Evolutionary conservation across 2,797 vertebrate species (phyloP).

Genomic region (Liasis olivaceus): DNA sequence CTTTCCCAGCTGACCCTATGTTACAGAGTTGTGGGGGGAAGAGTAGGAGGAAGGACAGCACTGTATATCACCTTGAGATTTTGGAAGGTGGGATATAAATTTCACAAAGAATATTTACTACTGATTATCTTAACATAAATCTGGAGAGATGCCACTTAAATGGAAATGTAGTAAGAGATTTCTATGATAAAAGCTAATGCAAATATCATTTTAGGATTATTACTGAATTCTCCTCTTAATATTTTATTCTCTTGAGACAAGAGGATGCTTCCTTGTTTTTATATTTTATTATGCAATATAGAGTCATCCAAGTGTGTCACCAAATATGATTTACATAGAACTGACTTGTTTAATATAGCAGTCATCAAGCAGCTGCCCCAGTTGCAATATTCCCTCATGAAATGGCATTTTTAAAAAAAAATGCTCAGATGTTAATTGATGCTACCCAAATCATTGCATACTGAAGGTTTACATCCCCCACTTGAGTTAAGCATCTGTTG

Average conservation of each 20-base stretch:
- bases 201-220: not conserved
- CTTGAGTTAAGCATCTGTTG: not conserved
- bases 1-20: not conserved
- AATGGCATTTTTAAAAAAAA: not conserved
- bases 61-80: not conserved
- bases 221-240: not conserved
- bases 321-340: not conserved
- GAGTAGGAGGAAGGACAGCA: not conserved
- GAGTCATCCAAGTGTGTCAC: not conserved
- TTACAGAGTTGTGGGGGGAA: not conserved
- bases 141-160: not conserved
- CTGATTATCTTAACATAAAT: not conserved
- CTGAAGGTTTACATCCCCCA: not conserved
- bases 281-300: not conserved
- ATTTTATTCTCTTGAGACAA: not conserved
- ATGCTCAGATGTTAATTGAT: not conserved
- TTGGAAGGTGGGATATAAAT: not conserved
- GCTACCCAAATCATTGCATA: not conserved
- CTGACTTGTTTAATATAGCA: not conserved
- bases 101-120: not conserved
- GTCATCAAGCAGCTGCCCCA: not conserved
- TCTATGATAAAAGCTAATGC: not conserved
- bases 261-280: not conserved
- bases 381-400: not conserved
- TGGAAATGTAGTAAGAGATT: not conserved